Evolutionary conservation across 2,888 invertebrate genomes (phyloP).

Genomic region (Andrena trimmerana): DNA sequence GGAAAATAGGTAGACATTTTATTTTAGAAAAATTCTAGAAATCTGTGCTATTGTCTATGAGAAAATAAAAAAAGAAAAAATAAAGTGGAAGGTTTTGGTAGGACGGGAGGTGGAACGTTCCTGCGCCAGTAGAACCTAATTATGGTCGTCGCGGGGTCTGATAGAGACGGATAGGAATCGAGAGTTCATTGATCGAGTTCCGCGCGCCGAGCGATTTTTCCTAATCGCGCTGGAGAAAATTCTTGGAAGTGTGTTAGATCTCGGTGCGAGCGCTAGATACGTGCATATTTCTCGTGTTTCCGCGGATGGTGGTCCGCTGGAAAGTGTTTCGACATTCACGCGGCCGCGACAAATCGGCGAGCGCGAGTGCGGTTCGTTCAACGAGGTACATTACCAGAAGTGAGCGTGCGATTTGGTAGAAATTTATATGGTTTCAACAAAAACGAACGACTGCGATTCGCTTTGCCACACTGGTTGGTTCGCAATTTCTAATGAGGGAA

Average conservation of each 20-base stretch:
- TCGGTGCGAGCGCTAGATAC: constrained; percentile 7
- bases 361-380: constrained; percentile 7
- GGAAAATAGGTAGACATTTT: too few relatives aligned
- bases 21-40: too few relatives aligned
- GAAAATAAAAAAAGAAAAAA: neutral
- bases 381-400: neutral
- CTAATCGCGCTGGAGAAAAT: constrained; percentile 40
- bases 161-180: constrained; percentile 10
- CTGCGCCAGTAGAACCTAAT: neutral
- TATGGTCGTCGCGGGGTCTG: neutral
- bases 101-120: neutral
- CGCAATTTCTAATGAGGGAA: neutral
- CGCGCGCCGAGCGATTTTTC: constrained; percentile 24
- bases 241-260: constrained; percentile 44
- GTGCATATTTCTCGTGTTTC: constrained; percentile 28
- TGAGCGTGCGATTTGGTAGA: neutral
- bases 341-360: constrained; percentile 29
- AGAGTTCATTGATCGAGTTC: constrained; percentile 31
- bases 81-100: neutral
- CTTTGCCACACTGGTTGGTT: neutral
- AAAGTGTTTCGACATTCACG: constrained; percentile 35
- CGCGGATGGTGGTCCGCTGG: constrained; percentile 11
- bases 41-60: too few relatives aligned
- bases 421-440: neutral
- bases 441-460: neutral